Conservation (phyloP, 2,113 vertebrate genomes). For the Pogona vitticeps region DNA sequence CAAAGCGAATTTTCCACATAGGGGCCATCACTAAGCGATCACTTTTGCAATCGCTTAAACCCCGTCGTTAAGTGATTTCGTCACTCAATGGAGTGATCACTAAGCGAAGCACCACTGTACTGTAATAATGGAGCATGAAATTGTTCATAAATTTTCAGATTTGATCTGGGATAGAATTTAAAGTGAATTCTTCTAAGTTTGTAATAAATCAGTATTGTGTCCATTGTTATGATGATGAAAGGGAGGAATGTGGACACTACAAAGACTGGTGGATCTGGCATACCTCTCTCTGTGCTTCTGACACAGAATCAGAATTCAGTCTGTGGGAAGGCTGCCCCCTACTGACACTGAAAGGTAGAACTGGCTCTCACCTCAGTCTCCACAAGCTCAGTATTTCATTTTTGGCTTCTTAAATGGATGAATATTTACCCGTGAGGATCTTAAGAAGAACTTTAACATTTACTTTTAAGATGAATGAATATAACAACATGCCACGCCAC, state of each 20-base stretch:
- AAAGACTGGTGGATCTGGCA: neutral
- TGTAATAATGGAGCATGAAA: neutral
- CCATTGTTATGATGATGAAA: neutral
- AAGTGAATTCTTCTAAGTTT: neutral
- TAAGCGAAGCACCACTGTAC: too few species aligned
- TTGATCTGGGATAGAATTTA: neutral
- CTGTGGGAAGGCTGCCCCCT: neutral
- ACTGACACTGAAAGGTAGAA: neutral
- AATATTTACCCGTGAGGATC: too few species aligned
- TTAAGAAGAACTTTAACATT: too few species aligned
- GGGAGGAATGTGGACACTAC: neutral
- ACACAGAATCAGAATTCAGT: neutral
- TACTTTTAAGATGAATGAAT: too few species aligned
- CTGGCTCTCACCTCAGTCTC: neutral
- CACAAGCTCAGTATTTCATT: neutral
- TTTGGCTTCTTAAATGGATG: neutral
- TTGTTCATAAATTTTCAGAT: slow-evolving; percentile 23
- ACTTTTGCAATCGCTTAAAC: too few species aligned
- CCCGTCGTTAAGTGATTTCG: too few species aligned
- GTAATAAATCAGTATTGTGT: neutral
- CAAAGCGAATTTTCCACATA: too few species aligned
- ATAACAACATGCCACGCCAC: too few species aligned
- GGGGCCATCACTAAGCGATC: too few species aligned
- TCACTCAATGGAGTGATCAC: too few species aligned
- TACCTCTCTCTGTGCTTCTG: neutral